These are phyloP conservation scores for Cephalopholis sonnerati DNA, from an alignment of 2,113 vertebrate species.

Conservation along the genomic window DNA sequence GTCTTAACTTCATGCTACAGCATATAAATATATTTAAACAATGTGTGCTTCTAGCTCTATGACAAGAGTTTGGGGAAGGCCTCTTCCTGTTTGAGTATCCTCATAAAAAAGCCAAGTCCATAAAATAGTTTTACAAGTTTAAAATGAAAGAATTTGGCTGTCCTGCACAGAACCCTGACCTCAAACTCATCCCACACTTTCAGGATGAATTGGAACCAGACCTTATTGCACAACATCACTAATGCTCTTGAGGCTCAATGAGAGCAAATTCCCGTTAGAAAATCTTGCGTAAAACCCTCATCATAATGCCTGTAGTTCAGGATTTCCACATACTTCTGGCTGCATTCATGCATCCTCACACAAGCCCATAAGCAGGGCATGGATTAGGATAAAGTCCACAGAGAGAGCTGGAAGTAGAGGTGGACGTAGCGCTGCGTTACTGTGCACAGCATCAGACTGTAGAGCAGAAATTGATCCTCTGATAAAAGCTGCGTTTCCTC, in stretches of 20 bases:
- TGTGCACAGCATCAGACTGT: constrained; percentile 53
- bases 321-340: not conserved
- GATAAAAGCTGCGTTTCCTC: constrained; percentile 78
- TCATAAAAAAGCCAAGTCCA: not conserved
- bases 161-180: not conserved
- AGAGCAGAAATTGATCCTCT: constrained; percentile 78
- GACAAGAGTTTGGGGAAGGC: not conserved
- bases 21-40: not conserved
- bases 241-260: not conserved
- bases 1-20: too few species aligned
- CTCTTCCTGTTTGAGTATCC: not conserved
- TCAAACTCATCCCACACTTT: not conserved
- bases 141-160: not conserved
- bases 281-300: not conserved
- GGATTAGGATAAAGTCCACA: constrained; percentile 18
- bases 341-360: constrained; percentile 4
- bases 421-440: constrained; percentile 35
- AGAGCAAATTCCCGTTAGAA: not conserved
- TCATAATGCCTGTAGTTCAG: not conserved
- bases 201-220: not conserved
- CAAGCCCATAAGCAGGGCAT: not conserved
- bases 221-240: not conserved
- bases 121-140: not conserved
- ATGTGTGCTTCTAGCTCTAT: not conserved
- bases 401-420: constrained; percentile 25